Conservation (phyloP, 2,797 vertebrate genomes). For the Antennarius maculatus region DNA sequence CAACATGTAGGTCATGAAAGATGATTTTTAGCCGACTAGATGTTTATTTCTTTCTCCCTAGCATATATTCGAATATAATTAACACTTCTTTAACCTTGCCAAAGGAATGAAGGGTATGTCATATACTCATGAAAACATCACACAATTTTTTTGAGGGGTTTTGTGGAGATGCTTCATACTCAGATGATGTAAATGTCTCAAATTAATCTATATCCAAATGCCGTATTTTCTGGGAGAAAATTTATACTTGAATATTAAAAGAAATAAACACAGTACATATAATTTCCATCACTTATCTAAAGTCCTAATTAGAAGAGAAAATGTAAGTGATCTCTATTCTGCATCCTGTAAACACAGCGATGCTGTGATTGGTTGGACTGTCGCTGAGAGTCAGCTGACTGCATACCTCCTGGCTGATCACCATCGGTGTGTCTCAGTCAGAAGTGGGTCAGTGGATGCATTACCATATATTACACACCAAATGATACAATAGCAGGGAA, state of each 20-base stretch:
- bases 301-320: constrained; percentile 61
- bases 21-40: too few species aligned
- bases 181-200: too few species aligned
- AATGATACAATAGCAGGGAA: constrained; percentile 62
- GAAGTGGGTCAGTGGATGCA: constrained; percentile 74
- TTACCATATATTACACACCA: constrained; percentile 64
- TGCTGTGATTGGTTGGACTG: constrained; percentile 62
- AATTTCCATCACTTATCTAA: constrained; percentile 48
- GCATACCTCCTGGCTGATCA: constrained; percentile 49
- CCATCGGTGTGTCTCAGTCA: constrained; percentile 54
- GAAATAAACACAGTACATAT: constrained; percentile 32
- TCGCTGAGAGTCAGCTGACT: constrained; percentile 57
- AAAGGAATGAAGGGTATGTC: too few species aligned
- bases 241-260: constrained; percentile 49
- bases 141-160: too few species aligned
- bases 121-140: too few species aligned
- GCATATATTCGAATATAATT: too few species aligned
- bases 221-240: constrained; percentile 8
- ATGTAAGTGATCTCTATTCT: constrained; percentile 44
- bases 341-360: constrained; percentile 51
- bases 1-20: too few species aligned
- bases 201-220: too few species aligned
- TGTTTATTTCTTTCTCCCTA: too few species aligned
- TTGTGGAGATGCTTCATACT: too few species aligned
- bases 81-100: too few species aligned